Evolutionary conservation across 2,113 vertebrate genomes (phyloP).

Genomic region (Megatriorchis doriae): DNA sequence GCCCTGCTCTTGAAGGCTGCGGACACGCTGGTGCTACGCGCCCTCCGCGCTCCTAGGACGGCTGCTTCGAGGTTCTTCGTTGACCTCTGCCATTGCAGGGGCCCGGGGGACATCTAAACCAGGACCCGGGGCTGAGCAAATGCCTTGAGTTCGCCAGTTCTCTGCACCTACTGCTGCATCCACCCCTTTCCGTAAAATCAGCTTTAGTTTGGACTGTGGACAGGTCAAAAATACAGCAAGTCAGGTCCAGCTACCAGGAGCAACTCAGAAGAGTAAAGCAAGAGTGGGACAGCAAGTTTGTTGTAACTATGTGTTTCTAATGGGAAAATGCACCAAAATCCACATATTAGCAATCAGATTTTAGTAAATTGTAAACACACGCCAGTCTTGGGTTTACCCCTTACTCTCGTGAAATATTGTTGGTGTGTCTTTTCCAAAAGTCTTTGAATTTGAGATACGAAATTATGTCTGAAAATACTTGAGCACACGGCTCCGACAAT

Average conservation of each 20-base stretch:
- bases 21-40: background rate
- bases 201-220: background rate
- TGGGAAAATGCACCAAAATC: background rate
- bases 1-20: background rate
- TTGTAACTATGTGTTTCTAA: background rate
- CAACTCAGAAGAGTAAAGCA: background rate
- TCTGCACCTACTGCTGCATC: too few species aligned
- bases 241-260: background rate
- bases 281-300: background rate
- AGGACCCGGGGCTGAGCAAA: background rate
- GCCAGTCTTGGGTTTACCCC: background rate
- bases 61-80: background rate
- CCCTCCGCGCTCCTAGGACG: fast-evolving
- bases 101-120: fast-evolving
- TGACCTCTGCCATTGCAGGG: too few species aligned
- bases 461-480: background rate
- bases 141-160: background rate
- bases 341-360: background rate
- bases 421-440: background rate
- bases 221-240: background rate
- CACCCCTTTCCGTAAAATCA: background rate
- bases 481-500: background rate
- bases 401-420: background rate
- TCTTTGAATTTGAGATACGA: background rate
- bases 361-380: background rate